Base-by-base conservation (phyloP, 2,113 vertebrate genomes). In the Trogon melanurus region DNA sequence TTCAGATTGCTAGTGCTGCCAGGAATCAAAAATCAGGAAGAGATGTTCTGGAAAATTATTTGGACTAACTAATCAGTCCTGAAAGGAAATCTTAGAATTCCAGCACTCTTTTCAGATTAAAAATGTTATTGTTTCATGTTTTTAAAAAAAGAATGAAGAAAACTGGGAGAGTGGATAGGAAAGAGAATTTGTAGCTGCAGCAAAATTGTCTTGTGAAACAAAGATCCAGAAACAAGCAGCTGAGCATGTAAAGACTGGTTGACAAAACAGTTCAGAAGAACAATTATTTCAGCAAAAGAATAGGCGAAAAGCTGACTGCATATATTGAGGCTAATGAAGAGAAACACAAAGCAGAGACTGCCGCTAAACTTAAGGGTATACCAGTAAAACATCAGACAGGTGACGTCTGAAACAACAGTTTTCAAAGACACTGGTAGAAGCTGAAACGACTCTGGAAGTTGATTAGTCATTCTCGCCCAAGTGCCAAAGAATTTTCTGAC, bases 281-380 rank as follows among this genome's bases (percentile, higher is more conserved):
- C 65, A 92, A 89, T 91, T 80, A 45, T 95, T 96, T 95, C 85
- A 95, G 79, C 85, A 95, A 93, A 97, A 92, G 36, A 32, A 60
- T 32, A 62, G 64, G 76, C 74, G 72, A 95, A 93, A 93, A 89
- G 64, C 69, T 95, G 85, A 86, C 75, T 96, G 71, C 34, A 51
- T 86, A 51, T 83, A 80, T 78, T 91, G 86, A 90, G 47, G 45
- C 69, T 93, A 96, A 91, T 95, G 91, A 95, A 95, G 71, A 92
- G 67, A 94, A 92, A 64, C 51, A 93, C 30, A 70, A 88, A 86
- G 58, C 60, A 80, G 36, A 92, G 36, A 41, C 32, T 27, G 38
- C 62, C 78, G n/a, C 21, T 85, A 80, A 81, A 86, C 48, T 60
- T 81, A 23, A 78, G 76, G 27, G n/a, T 54, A 57, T 66, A 48